Evolutionary conservation across 2,797 vertebrate genomes (phyloP).

Genomic region (Simalia tracyae): DNA sequence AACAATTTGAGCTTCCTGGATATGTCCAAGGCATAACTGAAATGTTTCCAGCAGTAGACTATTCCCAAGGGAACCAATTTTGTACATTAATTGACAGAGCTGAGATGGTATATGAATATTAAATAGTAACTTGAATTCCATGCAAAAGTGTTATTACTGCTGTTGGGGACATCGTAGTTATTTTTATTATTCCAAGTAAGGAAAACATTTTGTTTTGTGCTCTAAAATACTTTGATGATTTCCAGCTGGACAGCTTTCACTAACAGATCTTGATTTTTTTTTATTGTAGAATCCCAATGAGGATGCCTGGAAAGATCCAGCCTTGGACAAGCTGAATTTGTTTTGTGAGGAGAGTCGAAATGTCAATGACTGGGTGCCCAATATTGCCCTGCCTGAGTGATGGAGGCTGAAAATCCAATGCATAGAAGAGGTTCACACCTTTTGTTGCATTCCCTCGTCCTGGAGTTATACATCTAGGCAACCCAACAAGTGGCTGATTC

Average conservation of each 20-base stretch:
- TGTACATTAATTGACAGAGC: background rate
- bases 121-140: background rate
- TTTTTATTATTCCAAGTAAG: background rate
- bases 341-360: slow-evolving; percentile 94
- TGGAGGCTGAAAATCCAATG: slow-evolving; percentile 56
- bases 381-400: slow-evolving; percentile 90
- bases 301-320: slow-evolving; percentile 89
- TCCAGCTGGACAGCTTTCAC: background rate
- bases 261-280: slow-evolving; percentile 47
- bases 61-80: background rate
- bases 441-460: slow-evolving; percentile 79
- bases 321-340: slow-evolving; percentile 85
- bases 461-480: slow-evolving; percentile 70
- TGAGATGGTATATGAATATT: background rate
- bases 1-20: background rate
- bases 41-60: background rate
- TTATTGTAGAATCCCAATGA: slow-evolving; percentile 84
- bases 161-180: background rate
- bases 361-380: slow-evolving; percentile 92
- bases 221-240: slow-evolving; percentile 28
- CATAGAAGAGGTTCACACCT: slow-evolving; percentile 69
- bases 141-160: background rate
- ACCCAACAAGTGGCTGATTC: slow-evolving; percentile 81
- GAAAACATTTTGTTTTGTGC: background rate
- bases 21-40: background rate